Percentiles rank a stretch among this genome's conserved stretches.
Conservation (phyloP, 2,797 vertebrate species). For the Onychomys arenicola region DNA sequence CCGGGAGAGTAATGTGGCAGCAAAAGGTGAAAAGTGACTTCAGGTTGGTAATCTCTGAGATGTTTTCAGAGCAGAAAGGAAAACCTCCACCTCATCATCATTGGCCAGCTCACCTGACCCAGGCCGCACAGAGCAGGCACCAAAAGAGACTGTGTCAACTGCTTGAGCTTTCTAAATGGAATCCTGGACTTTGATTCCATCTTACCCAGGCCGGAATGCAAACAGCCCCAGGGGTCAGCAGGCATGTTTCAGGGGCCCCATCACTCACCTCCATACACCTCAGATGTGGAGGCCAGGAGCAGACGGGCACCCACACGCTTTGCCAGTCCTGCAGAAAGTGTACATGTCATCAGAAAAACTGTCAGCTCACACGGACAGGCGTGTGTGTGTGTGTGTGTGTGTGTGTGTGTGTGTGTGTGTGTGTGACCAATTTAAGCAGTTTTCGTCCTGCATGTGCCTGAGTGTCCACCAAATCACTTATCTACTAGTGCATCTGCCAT, state of each 20-base stretch:
- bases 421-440: neutral
- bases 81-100: neutral
- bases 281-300: constrained; percentile 97
- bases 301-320: constrained; percentile 98
- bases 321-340: constrained; percentile 91
- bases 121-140: rapidly evolving
- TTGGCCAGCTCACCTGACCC: neutral
- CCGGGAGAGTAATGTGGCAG: rapidly evolving
- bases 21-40: neutral
- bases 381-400: neutral
- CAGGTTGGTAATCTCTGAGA: neutral
- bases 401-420: neutral
- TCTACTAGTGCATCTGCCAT: neutral
- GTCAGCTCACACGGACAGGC: neutral
- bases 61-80: neutral
- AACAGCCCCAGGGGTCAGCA: rapidly evolving
- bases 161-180: neutral
- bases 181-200: neutral
- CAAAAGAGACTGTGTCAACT: rapidly evolving
- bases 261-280: constrained; percentile 97
- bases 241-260: neutral
- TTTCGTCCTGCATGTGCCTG: neutral
- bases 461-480: neutral
- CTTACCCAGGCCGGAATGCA: neutral
- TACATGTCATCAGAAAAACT: neutral